phyloP scores from a whole-genome alignment of 1,140 invertebrate genomes.

The Drosophila sechellia region DNA sequence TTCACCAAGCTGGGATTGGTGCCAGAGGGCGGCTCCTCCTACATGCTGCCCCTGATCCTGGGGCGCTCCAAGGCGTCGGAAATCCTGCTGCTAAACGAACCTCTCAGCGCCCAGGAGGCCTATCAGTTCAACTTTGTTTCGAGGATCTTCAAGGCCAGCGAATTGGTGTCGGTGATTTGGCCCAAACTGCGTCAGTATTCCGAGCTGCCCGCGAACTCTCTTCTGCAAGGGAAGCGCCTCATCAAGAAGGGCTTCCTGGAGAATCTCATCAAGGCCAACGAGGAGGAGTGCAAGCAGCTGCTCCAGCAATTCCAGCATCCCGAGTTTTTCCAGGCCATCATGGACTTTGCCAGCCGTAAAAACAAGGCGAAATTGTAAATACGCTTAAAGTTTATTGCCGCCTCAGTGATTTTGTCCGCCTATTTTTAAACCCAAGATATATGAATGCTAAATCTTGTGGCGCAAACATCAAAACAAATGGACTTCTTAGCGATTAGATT shows the following conservation, averaged over 20 bases:
- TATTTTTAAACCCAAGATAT: neutral
- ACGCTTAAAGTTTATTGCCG: neutral
- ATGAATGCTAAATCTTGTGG: neutral
- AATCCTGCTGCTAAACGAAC: constrained; percentile 92
- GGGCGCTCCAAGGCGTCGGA: constrained; percentile 92
- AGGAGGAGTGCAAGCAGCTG: constrained; percentile 55
- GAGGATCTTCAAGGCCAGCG: constrained; percentile 52
- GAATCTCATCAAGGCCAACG: constrained; percentile 43
- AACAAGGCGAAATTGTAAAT: constrained; percentile 64
- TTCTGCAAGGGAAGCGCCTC: constrained; percentile 62
- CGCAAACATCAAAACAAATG: neutral
- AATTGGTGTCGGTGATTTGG: constrained; percentile 64
- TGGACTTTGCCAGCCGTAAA: constrained; percentile 64
- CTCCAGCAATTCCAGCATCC: constrained; percentile 36
- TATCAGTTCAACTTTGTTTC: constrained; percentile 87
- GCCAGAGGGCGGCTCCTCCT: constrained; percentile 95
- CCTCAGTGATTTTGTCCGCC: neutral
- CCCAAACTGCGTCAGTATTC: constrained; percentile 64
- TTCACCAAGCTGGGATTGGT: constrained; percentile 92
- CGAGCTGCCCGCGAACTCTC: constrained; percentile 56
- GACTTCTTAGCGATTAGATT: neutral
- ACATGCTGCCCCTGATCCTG: constrained; percentile 92
- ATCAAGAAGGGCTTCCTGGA: constrained; percentile 45
- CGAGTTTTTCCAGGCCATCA: constrained; percentile 65
- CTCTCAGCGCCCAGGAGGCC: constrained; percentile 92